Evolutionary conservation across 2,888 invertebrate genomes (phyloP).

Genomic region (Caenorhabditis afra): DNA sequence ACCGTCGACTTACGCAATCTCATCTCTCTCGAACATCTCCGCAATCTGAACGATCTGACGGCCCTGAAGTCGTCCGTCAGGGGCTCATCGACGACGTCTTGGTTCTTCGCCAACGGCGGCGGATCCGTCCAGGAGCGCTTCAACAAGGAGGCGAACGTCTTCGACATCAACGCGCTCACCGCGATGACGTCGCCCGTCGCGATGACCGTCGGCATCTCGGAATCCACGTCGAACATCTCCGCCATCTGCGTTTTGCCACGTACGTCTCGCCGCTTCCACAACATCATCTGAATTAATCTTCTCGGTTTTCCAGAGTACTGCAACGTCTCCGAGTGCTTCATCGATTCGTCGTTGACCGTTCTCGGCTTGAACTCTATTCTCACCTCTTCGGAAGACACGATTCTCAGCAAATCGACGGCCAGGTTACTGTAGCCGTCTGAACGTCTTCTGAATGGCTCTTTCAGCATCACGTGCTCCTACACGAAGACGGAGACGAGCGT

Average conservation of each 20-base stretch:
- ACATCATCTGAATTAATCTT: too few relatives aligned
- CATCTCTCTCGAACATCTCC: slow-evolving; percentile 36
- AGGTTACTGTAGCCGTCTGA: slow-evolving; percentile 5
- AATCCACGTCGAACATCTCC: slow-evolving; percentile 35
- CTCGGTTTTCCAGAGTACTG: slow-evolving; percentile 46
- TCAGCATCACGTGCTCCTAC: slow-evolving; percentile 46
- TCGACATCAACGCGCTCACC: slow-evolving; percentile 41
- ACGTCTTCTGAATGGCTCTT: too few relatives aligned
- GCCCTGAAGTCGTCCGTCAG: neutral
- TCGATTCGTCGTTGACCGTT: slow-evolving; percentile 24
- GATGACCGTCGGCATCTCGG: slow-evolving; percentile 40
- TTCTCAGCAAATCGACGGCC: slow-evolving; percentile 1
- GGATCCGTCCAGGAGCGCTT: slow-evolving; percentile 35
- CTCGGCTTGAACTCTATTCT: slow-evolving; percentile 29
- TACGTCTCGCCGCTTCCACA: slow-evolving; percentile 7
- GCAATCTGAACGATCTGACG: slow-evolving; percentile 33
- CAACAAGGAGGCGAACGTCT: slow-evolving; percentile 32
- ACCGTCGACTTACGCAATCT: slow-evolving; percentile 29
- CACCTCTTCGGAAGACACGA: slow-evolving; percentile 18
- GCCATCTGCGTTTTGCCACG: slow-evolving; percentile 56
- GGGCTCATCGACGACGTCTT: neutral
- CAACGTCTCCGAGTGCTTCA: slow-evolving; percentile 31
- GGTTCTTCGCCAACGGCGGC: slow-evolving; percentile 53
- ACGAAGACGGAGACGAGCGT: slow-evolving; percentile 26
- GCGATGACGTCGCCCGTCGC: slow-evolving; percentile 33